Base-by-base conservation (phyloP, 2,113 vertebrate genomes). In the Salvelinus alpinus region DNA sequence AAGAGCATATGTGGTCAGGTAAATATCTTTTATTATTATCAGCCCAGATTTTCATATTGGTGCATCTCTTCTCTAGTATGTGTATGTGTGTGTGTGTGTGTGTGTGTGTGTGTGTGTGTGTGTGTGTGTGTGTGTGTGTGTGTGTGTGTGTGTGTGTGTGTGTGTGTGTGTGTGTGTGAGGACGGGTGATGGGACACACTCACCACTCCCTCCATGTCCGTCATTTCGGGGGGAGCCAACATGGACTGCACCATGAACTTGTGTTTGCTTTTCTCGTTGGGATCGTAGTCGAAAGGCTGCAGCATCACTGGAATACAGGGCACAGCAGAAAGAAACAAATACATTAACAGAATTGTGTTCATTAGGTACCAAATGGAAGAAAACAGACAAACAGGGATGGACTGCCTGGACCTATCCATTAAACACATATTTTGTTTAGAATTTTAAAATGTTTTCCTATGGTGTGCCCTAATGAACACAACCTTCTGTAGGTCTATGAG, bases 191-290 rank as follows among this genome's bases (percentile, higher is more conserved):
- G 31, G 60, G 70, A 75, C 67, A 74, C 90, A 97, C 97, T 97
- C 93, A 99, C 97, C 94, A 99, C 95, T 85, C 96, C 96, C 91
- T 99, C 98, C 95, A 99, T 99, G 92, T 99, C 98, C 74, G 96
- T 96, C 93, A 96, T 99, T 91, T 99, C 97, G 83, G 93, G 81
- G 65, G 98, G 98, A 70, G 96, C 97, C 91, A 98, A 90, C 94
- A 99, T 91, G 80, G 98, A 97, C 94, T 99, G 98, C 84, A 99
- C 98, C 98, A 99, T 99, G 88, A 99, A 99, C 95, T 99, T 99
- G 95, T 99, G 98, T 94, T 99, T 99, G 94, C 97, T 99, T 93
- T 99, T 99, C 93, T 99, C 98, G 84, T 97, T 99, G 85, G 98
- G 98, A 78, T 99, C 98, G 78, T 99, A 99, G 88, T 99, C 98